Evolutionary conservation across 2,888 invertebrate species (phyloP), one percentile per base, ranked within the genome.

Genomic region (Mystacides longicornis): DNA sequence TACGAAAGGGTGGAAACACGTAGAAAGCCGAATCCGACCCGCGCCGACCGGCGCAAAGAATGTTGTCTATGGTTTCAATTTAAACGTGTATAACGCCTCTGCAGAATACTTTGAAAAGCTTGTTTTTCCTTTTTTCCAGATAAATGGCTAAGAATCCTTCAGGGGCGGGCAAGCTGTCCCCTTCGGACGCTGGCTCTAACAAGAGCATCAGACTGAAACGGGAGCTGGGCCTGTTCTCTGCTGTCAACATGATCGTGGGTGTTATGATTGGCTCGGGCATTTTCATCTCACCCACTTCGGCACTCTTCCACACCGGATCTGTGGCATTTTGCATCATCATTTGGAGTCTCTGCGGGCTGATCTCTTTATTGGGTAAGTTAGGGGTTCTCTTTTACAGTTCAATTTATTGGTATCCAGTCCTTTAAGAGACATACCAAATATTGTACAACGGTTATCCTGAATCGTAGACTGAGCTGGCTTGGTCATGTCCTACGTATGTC

Each of bases 241-340:
- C 91, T 4, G 81, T 89, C 23, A 89, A 87, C 66, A 79, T 91
- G 62, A 91, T 93, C 62, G 80, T 91, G 11, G 89, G 91, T 51
- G 90, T 91, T 3, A 92, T 92, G 91, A 92, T 93, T 62, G 93
- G 92, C 45, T 91, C 91, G 7, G 93, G 93, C 52, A 90, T 93
- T 59, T 93, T 93, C 67, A 83, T 93, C 4, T 88, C 91, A 1
- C 89, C 93, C 1, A 81, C 86, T 2, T 84, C 85, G 4, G 91
- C 92, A 0, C 72, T 91, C 27, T 72, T 80, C 63, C 79, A 84
- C 63, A 84, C 89, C 0, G 91, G 91, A 33, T 92, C 91, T 4
- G 83, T 92, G 1, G 92, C 85, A 2, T 74, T 89, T 65, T 87
- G 89, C 64, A 72, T 93, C 4, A 72, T 90, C 22, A 78, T 92